These are phyloP conservation scores for Andrena chrysosceles DNA, from an alignment of 2,888 invertebrate genomes.

Conservation along the genomic window DNA sequence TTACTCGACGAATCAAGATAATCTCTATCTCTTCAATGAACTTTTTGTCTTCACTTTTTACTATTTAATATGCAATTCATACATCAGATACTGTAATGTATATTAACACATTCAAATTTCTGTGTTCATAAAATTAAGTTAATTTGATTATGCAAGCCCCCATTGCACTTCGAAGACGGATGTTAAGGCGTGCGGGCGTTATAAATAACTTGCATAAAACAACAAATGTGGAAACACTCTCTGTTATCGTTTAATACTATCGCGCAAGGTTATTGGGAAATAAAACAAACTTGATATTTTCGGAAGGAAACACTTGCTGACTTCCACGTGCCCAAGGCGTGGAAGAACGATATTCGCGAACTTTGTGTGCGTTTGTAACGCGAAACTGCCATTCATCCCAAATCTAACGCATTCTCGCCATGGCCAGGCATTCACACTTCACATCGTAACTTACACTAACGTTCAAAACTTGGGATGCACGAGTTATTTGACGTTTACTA, in stretches of 20 bases:
- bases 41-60: no score
- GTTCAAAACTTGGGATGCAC: no score
- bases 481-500: no score
- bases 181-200: not conserved
- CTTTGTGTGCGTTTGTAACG: not conserved
- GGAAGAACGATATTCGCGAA: not conserved
- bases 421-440: no score
- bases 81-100: no score
- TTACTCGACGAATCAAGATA: no score
- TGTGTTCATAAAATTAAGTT: not conserved
- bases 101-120: not conserved
- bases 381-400: not conserved
- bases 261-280: not conserved
- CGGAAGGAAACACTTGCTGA: conserved; percentile 1
- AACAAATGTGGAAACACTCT: conserved; percentile 6
- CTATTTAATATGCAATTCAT: no score
- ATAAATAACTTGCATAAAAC: not conserved
- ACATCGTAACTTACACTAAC: no score
- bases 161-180: not conserved
- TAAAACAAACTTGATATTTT: conserved; percentile 33
- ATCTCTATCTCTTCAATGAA: no score
- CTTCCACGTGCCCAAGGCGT: not conserved
- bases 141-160: not conserved
- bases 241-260: conserved; percentile 4
- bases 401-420: no score